These are phyloP conservation scores for Phymastichus coffea DNA, from an alignment of 1,140 invertebrate genomes.

Conservation along the genomic window DNA sequence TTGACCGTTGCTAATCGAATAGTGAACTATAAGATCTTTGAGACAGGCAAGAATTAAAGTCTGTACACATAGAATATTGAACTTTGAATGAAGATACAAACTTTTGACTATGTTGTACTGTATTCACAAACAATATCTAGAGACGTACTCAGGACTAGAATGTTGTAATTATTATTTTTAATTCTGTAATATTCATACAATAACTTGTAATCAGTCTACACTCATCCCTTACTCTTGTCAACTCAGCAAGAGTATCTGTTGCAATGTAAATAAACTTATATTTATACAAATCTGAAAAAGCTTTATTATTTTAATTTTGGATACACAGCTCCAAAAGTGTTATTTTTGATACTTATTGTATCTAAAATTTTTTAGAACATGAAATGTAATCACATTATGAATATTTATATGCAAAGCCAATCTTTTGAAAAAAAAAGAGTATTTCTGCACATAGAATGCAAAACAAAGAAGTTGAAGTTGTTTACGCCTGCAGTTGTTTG, in stretches of 20 bases:
- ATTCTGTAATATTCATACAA: slow-evolving; percentile 43
- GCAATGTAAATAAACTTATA: slow-evolving; percentile 59
- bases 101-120: slow-evolving; percentile 23
- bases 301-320: too few species aligned
- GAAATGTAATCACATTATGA: too few species aligned
- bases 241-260: slow-evolving; percentile 49
- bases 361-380: too few species aligned
- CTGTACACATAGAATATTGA: too few species aligned
- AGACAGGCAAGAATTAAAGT: slow-evolving; percentile 6
- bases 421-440: too few species aligned
- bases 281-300: slow-evolving; percentile 45
- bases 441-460: too few species aligned
- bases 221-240: slow-evolving; percentile 41
- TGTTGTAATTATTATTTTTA: slow-evolving; percentile 52
- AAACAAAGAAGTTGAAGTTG: too few species aligned
- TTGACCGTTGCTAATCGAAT: slow-evolving; percentile 22
- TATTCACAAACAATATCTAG: slow-evolving; percentile 31
- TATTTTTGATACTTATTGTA: too few species aligned
- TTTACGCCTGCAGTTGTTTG: too few species aligned
- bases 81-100: slow-evolving; percentile 20
- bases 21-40: slow-evolving; percentile 9
- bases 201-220: slow-evolving; percentile 47
- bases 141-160: slow-evolving; percentile 38
- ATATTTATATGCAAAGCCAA: too few species aligned
- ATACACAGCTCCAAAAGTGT: too few species aligned